Conservation (phyloP, 1,140 invertebrate genomes). For the Ylistrum balloti region DNA sequence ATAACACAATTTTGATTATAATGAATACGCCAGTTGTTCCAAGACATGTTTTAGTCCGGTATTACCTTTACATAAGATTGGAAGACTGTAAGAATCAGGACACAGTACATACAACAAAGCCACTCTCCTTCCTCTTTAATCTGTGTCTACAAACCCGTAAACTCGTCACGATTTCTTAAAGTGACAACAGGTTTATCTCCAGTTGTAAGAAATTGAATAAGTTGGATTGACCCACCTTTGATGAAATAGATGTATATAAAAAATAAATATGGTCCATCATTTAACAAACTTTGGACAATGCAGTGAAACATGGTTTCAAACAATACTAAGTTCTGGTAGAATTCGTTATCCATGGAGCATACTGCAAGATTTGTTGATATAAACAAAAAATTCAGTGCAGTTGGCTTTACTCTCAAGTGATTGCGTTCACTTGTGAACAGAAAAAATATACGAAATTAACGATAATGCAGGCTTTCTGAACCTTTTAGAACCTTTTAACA, state of each 20-base stretch:
- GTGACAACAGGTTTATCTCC: neutral
- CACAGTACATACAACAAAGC: neutral
- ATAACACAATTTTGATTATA: too few species aligned
- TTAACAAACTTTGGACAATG: neutral
- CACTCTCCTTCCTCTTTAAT: neutral
- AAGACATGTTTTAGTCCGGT: too few species aligned
- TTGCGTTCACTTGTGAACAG: too few species aligned
- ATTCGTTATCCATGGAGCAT: neutral
- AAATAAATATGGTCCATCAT: constrained; percentile 36
- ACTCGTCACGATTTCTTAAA: neutral
- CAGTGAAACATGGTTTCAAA: neutral
- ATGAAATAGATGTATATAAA: constrained; percentile 24
- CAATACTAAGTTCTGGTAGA: neutral
- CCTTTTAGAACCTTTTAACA: neutral
- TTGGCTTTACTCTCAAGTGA: neutral
- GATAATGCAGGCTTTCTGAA: neutral
- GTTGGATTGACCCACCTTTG: constrained; percentile 24
- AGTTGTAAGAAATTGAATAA: neutral
- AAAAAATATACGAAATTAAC: too few species aligned
- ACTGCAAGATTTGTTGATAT: neutral
- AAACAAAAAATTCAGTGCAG: neutral
- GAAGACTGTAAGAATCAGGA: too few species aligned
- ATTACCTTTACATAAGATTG: too few species aligned
- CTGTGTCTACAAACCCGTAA: neutral
- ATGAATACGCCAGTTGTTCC: too few species aligned